phyloP scores from a whole-genome alignment of 2,888 invertebrate species.

The Drosophila mettleri region DNA sequence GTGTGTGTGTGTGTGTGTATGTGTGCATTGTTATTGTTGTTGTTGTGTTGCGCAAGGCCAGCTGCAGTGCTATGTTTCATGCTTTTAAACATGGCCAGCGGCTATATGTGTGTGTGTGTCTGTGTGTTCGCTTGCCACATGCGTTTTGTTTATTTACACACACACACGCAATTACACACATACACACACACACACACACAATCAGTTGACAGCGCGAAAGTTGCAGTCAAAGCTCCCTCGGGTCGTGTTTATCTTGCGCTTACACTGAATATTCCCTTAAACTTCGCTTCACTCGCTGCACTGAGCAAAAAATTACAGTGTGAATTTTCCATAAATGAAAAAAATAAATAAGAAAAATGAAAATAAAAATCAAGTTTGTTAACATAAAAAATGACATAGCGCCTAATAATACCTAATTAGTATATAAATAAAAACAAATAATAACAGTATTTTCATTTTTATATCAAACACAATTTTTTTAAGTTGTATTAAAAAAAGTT shows the following conservation, averaged over 20 bases:
- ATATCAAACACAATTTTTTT: no score
- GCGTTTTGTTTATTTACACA: conserved; percentile 55
- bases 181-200: conserved; percentile 14
- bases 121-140: conserved; percentile 31
- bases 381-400: no score
- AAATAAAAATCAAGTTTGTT: no score
- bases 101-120: conserved; percentile 20
- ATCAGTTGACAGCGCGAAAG: conserved; percentile 52
- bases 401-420: no score
- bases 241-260: conserved; percentile 76
- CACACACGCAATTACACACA: conserved; percentile 6
- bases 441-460: no score
- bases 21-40: neutral
- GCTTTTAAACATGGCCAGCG: conserved; percentile 52
- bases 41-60: conserved; percentile 19
- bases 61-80: conserved; percentile 29
- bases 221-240: conserved; percentile 62
- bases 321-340: no score
- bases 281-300: conserved; percentile 38
- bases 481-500: no score
- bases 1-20: neutral
- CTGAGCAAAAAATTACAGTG: neutral
- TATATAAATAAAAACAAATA: no score
- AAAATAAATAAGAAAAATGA: no score
- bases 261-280: conserved; percentile 68